A percentile compares a stretch with the other conserved stretches of the same genome.
Evolutionary conservation across 2,888 invertebrate species (phyloP).

Genomic region (Apotomis turbidana): DNA sequence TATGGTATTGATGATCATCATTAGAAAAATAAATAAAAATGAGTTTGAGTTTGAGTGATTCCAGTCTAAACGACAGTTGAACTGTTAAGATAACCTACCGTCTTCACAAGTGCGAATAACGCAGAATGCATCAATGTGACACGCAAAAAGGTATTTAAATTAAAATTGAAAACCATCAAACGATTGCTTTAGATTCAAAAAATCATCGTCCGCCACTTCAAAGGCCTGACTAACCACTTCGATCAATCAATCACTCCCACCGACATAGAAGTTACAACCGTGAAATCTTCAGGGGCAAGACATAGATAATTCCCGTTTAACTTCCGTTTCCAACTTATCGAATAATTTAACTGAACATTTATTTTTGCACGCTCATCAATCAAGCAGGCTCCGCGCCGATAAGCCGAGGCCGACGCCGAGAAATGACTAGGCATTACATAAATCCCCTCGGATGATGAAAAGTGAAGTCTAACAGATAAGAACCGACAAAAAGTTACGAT

Average conservation of each 20-base stretch:
- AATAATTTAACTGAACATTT: slow-evolving; percentile 85
- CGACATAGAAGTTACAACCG: slow-evolving; percentile 78
- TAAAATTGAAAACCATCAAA: slow-evolving; percentile 5
- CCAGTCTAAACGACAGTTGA: too few relatives aligned
- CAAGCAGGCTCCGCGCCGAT: slow-evolving; percentile 81
- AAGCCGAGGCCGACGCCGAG: slow-evolving; percentile 84
- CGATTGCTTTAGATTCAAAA: slow-evolving; percentile 42
- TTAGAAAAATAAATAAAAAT: too few relatives aligned
- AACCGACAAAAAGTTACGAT: slow-evolving; percentile 85
- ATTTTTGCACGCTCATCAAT: slow-evolving; percentile 85
- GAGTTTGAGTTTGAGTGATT: too few relatives aligned
- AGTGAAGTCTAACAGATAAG: slow-evolving; percentile 85
- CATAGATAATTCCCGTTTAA: slow-evolving; percentile 85
- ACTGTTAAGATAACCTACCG: too few relatives aligned
- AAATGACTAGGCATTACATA: slow-evolving; percentile 85
- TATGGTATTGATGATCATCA: too few relatives aligned
- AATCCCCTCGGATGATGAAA: slow-evolving; percentile 85
- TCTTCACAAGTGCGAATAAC: too few relatives aligned
- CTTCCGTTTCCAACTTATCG: slow-evolving; percentile 85
- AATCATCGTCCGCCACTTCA: slow-evolving; percentile 47
- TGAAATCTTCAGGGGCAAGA: slow-evolving; percentile 81
- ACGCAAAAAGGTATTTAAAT: slow-evolving; percentile 5
- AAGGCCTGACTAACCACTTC: slow-evolving; percentile 48
- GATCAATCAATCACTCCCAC: slow-evolving; percentile 78
- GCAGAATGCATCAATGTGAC: slow-evolving; percentile 9